These are phyloP conservation scores for Notodonta ziczac DNA, from an alignment of 2,888 invertebrate species.

Conservation along the genomic window DNA sequence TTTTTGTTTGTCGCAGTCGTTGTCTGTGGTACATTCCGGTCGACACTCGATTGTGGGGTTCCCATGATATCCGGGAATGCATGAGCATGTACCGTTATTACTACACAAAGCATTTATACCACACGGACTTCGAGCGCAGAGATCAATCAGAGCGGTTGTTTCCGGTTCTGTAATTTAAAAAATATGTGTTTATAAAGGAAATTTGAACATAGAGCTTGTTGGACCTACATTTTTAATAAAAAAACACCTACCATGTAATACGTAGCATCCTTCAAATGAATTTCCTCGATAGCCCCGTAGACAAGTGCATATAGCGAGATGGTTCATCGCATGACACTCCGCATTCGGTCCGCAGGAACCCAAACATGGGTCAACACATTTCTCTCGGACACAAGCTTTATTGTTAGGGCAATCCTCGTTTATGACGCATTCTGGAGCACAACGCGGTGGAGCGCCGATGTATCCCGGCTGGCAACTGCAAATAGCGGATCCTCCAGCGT, in stretches of 20 bases:
- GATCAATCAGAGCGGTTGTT: conserved; percentile 69
- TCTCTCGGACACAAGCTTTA: conserved; percentile 89
- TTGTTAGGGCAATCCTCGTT: conserved; percentile 90
- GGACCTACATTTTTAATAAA: conserved; percentile 2
- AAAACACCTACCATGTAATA: conserved; percentile 55
- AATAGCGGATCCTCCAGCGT: conserved; percentile 77
- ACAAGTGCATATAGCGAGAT: conserved; percentile 91
- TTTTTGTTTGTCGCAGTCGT: conserved; percentile 89
- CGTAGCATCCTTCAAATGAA: conserved; percentile 85
- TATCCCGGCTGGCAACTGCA: conserved; percentile 87
- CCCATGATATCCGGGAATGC: conserved; percentile 86
- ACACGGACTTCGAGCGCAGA: conserved; percentile 87
- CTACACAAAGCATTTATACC: conserved; percentile 87
- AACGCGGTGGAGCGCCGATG: conserved; percentile 88
- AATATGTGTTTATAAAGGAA: conserved; percentile 3
- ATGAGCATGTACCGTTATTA: conserved; percentile 86
- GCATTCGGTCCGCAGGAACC: conserved; percentile 89
- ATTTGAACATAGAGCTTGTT: not conserved
- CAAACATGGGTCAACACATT: conserved; percentile 90
- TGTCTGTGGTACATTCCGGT: conserved; percentile 90
- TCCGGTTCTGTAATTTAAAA: conserved; percentile 56
- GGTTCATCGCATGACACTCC: conserved; percentile 89
- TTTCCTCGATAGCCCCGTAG: conserved; percentile 88
- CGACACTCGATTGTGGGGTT: conserved; percentile 89
- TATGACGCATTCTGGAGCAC: conserved; percentile 90